Conservation (phyloP, 2,888 invertebrate genomes). For the Callyntrura sp. region DNA sequence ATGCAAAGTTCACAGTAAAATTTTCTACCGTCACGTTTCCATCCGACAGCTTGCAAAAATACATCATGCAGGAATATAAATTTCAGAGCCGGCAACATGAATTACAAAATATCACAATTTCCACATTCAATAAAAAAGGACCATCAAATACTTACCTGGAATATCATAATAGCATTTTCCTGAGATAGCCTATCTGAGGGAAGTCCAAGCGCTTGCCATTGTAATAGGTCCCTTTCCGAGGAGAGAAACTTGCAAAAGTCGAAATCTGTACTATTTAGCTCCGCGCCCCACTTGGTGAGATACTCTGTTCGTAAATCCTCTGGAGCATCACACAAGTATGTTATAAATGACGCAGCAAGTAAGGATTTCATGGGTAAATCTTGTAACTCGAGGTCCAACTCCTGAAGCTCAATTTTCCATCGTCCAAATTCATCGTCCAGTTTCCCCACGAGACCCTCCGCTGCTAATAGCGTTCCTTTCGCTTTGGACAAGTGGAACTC, state of each 20-base stretch:
- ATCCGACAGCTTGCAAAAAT: constrained; percentile 78
- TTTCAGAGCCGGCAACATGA: too few species aligned
- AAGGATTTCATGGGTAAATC: constrained; percentile 89
- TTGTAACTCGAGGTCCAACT: constrained; percentile 88
- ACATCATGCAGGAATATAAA: background rate
- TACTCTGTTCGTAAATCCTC: constrained; percentile 89
- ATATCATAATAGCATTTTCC: constrained; percentile 93
- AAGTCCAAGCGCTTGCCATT: constrained; percentile 95
- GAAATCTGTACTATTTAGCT: constrained; percentile 86
- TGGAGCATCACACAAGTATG: constrained; percentile 90
- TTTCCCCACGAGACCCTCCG: constrained; percentile 93
- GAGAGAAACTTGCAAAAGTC: constrained; percentile 88
- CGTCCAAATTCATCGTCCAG: constrained; percentile 95
- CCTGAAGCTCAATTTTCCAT: constrained; percentile 91
- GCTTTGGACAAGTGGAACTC: constrained; percentile 93
- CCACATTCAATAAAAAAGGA: constrained; percentile 56
- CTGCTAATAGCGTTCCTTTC: constrained; percentile 91
- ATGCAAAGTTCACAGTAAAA: background rate
- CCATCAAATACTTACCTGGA: constrained; percentile 87
- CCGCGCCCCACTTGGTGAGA: constrained; percentile 85
- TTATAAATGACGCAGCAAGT: constrained; percentile 92
- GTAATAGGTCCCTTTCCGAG: constrained; percentile 91
- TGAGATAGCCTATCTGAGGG: constrained; percentile 92
- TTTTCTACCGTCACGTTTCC: constrained; percentile 78
- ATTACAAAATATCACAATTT: too few species aligned